These are phyloP conservation scores for Agonopterix subpropinquella DNA, from an alignment of 2,888 invertebrate species.

Conservation along the genomic window DNA sequence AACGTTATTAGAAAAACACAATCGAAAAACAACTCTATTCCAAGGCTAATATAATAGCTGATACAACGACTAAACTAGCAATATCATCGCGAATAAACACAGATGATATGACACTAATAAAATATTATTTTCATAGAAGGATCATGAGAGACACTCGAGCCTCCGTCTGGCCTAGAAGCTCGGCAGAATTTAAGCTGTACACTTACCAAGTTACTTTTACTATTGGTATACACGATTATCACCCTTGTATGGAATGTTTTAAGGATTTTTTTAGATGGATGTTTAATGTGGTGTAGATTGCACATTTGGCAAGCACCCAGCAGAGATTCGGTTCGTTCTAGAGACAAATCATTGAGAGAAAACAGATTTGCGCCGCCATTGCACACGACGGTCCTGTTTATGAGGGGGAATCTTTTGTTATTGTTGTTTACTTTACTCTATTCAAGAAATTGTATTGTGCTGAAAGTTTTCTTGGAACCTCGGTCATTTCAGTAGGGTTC, in stretches of 20 bases:
- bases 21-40: no score
- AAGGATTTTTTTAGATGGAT: no score
- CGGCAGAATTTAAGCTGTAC: slow-evolving; percentile 54
- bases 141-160: slow-evolving; percentile 51
- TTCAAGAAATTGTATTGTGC: not conserved
- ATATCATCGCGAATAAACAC: slow-evolving; percentile 27
- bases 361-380: slow-evolving; percentile 67
- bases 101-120: slow-evolving; percentile 51
- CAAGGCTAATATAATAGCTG: no score
- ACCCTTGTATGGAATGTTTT: no score
- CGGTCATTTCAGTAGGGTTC: no score
- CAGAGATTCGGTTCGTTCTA: slow-evolving; percentile 61
- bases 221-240: no score
- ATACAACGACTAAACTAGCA: not conserved
- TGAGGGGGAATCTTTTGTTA: slow-evolving; percentile 47
- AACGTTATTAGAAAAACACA: no score
- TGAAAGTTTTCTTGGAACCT: no score
- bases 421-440: slow-evolving; percentile 35
- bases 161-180: slow-evolving; percentile 41
- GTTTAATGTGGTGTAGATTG: slow-evolving; percentile 33
- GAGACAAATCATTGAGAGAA: slow-evolving; percentile 72
- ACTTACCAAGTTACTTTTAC: slow-evolving; percentile 31
- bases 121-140: slow-evolving; percentile 65
- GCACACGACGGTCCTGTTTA: slow-evolving; percentile 33
- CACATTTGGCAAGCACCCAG: slow-evolving; percentile 69